Percentiles rank a stretch among this genome's conserved stretches.
phyloP scores from a whole-genome alignment of 2,113 vertebrate species.

The Centrocercus urophasianus region DNA sequence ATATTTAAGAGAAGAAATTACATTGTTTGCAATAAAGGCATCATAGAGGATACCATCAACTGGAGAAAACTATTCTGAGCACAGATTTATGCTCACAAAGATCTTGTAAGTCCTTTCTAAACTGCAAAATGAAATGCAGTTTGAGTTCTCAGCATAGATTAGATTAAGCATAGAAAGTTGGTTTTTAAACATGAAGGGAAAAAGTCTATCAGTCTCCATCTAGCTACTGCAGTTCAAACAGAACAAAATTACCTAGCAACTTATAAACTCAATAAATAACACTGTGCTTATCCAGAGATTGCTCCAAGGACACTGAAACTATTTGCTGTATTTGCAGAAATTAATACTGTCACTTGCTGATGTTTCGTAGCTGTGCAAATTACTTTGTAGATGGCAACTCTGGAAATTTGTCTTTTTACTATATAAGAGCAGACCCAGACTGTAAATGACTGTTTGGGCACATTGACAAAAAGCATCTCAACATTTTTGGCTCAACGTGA shows the following conservation, averaged over 20 bases:
- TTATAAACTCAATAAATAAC: slow-evolving; percentile 49
- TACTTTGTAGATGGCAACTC: slow-evolving; percentile 11
- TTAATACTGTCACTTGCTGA: slow-evolving; percentile 28
- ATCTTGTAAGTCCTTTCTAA: not conserved
- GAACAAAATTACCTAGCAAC: slow-evolving; percentile 4
- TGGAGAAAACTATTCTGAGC: not conserved
- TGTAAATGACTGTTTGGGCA: slow-evolving; percentile 1
- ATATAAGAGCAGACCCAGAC: not conserved
- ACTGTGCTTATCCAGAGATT: not conserved
- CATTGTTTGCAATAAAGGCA: not conserved
- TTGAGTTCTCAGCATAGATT: not conserved
- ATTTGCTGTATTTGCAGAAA: not conserved
- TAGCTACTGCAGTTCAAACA: not conserved
- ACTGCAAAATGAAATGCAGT: not conserved
- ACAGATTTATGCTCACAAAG: not conserved
- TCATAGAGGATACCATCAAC: not conserved
- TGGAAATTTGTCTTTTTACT: not conserved
- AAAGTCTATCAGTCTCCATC: not conserved
- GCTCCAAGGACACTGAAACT: not conserved
- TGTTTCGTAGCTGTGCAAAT: slow-evolving; percentile 6
- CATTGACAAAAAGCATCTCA: not conserved
- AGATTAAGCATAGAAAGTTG: not conserved
- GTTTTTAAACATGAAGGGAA: not conserved
- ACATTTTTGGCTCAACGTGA: not conserved
- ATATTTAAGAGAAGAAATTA: not conserved